These are phyloP conservation scores for Archivesica marissinica DNA, from an alignment of 1,140 invertebrate species.

Conservation along the genomic window DNA sequence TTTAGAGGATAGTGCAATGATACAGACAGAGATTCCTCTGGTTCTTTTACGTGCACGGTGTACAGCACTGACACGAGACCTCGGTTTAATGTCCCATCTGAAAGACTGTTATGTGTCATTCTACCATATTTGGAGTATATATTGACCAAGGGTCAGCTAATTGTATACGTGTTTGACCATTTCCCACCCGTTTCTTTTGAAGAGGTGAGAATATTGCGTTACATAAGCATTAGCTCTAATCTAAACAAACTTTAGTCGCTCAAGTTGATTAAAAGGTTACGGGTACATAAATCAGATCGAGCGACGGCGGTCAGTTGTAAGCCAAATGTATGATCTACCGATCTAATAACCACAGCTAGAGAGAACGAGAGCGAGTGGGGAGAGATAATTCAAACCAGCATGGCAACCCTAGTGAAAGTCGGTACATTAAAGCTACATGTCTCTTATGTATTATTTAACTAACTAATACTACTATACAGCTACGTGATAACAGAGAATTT, in stretches of 20 bases:
- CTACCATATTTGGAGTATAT: background rate
- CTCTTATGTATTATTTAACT: background rate
- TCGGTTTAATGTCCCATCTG: too few species aligned
- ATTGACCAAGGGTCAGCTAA: slow-evolving; percentile 6
- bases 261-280: slow-evolving; percentile 24
- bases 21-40: too few species aligned
- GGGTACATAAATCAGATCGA: slow-evolving; percentile 32
- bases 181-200: slow-evolving; percentile 6
- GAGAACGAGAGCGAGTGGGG: too few species aligned
- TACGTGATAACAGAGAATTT: slow-evolving; percentile 31
- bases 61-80: too few species aligned
- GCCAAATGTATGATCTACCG: slow-evolving; percentile 18
- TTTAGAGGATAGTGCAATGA: too few species aligned
- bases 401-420: slow-evolving; percentile 20
- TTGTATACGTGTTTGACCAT: slow-evolving; percentile 22
- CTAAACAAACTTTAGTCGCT: slow-evolving; percentile 29
- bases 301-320: slow-evolving; percentile 15
- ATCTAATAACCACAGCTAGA: background rate
- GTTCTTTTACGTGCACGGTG: too few species aligned
- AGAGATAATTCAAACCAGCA: background rate
- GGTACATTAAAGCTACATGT: background rate
- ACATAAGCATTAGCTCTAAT: slow-evolving; percentile 40
- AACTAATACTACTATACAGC: slow-evolving; percentile 30
- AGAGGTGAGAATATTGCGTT: slow-evolving; percentile 32
- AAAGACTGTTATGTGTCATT: too few species aligned